Base-by-base conservation (phyloP, 2,888 invertebrate species). In the Acronicta psi region DNA sequence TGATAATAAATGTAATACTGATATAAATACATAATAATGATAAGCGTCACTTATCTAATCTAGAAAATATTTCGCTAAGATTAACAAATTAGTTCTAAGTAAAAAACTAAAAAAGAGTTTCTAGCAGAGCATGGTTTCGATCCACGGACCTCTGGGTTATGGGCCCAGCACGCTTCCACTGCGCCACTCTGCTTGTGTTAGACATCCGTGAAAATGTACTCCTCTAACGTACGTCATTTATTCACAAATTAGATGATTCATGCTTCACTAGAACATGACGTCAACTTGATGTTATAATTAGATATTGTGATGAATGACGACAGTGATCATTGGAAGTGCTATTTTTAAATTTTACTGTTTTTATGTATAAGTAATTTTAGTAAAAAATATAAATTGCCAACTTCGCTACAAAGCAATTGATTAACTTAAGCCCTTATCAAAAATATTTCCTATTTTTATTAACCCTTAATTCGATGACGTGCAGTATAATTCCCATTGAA, bases 71-170 rank as follows among this genome's bases (percentile, higher is more conserved):
- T 13, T 2, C 11, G 1, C 5, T n/a, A 25, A 1, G 9, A 18
- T 31, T 17, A 44, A 13, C 8, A 2, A 8, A 1, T 13, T 2
- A 29, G 20, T 10, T 7, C 13, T 34, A 14, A 18, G 11, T 20
- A 14, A 13, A 42, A 36, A 14, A 11, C 13, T 7, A 34, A 59
- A 75, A 75, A 71, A 44, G 0, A 7, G 0, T 6, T 2, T 10
- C 0, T 95, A 95, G 95, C 95, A 95, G 95, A 95, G 96, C 96
- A 95, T 96, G 96, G 96, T 96, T 96, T 96, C 96, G 96, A 96
- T 96, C 96, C 96, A 97, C 97, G 97, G 97, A 97, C 96, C 97
- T 97, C 97, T 97, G 97, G 97, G 96, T 96, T 96, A 96, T 96
- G 96, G 96, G 96, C 96, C 96, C 96, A 96, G 96, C 96, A 96